Evolutionary conservation across 2,888 invertebrate genomes (phyloP), one percentile per base, ranked within the genome.

Genomic region (Pyrgus malvae): DNA sequence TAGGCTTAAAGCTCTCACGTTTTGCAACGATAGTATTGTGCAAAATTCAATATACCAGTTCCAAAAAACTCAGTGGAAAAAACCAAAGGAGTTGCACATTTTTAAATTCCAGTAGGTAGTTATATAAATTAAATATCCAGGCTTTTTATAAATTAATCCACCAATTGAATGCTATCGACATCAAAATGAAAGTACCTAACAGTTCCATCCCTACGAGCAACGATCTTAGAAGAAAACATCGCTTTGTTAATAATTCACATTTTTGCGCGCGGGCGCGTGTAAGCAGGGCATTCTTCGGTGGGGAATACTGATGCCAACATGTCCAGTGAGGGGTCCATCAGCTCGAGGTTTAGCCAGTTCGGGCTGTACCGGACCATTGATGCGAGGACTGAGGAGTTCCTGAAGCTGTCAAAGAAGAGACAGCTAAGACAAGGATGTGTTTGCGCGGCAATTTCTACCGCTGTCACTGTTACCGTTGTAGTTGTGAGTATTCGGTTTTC

Each of bases 391-490:
- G 86, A 87, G 65, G 88, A 89, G 67, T 90, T 90, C 58, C 65
- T 89, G 21, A 74, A 74, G 57, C 64, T 88, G 46, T 90, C 90
- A 1, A 79, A 78, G 60, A 81, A 72, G 56, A 67, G 85, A 11
- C 90, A 90, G 69, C 76, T 90, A 6, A 69, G 77, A 48, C 87
- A 86, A 63, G 89, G 89, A 61, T 89, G 89, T 66, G 80, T 80
- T 0, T 90, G 90, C 67, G 90, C 90, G 0, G 85, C 81, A 6
- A 74, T 87, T 0, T 84, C 88, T 8, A 84, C 89, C 0, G 83
- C 82, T 0, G 74, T 90, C 56, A 89, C 90, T 56, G 87, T 89
- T 65, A 80, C 83, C 61, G 69, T 89, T 72, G 84, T 89, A 58
- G 75, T 90, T 74, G 90, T 90, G 58, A 87, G 89, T 87, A 64